phyloP scores from a whole-genome alignment of 2,888 invertebrate genomes.

The Tenthredo livida region DNA sequence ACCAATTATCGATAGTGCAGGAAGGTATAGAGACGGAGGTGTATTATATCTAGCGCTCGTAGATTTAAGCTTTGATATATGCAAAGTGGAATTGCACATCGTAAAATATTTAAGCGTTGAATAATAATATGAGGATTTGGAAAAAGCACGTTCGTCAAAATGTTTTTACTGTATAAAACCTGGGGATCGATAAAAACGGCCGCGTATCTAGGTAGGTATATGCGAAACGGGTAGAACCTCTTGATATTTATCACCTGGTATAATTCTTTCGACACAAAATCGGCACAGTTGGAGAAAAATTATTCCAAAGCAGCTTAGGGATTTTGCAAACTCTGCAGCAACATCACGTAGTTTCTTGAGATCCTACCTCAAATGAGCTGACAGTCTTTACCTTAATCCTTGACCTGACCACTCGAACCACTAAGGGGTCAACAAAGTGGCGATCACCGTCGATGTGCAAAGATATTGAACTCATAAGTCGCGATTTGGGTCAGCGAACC shows the following conservation, averaged over 20 bases:
- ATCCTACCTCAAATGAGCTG: not conserved
- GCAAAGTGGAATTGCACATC: constrained; percentile 15
- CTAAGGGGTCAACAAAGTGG: not conserved
- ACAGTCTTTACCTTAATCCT: constrained; percentile 23
- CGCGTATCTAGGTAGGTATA: not conserved
- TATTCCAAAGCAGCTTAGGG: not conserved
- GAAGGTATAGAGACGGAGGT: not conserved
- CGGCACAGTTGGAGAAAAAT: not conserved
- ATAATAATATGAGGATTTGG: constrained; percentile 36
- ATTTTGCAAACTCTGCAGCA: constrained; percentile 21
- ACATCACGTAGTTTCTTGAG: not conserved
- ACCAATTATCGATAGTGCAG: not conserved
- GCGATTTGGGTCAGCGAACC: constrained; percentile 43
- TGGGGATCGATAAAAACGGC: not conserved
- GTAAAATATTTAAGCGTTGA: constrained; percentile 32
- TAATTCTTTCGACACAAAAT: constrained; percentile 1
- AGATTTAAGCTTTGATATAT: constrained; percentile 9
- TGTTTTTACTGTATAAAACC: not conserved
- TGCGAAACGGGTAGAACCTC: not conserved
- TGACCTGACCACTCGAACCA: not conserved
- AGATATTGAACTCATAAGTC: constrained; percentile 43
- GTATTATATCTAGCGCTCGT: not conserved
- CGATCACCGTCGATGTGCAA: constrained; percentile 22
- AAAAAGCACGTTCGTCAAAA: constrained; percentile 29
- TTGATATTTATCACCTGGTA: not conserved